phyloP scores from a whole-genome alignment of 2,797 vertebrate species.

The Anas flavirostris region DNA sequence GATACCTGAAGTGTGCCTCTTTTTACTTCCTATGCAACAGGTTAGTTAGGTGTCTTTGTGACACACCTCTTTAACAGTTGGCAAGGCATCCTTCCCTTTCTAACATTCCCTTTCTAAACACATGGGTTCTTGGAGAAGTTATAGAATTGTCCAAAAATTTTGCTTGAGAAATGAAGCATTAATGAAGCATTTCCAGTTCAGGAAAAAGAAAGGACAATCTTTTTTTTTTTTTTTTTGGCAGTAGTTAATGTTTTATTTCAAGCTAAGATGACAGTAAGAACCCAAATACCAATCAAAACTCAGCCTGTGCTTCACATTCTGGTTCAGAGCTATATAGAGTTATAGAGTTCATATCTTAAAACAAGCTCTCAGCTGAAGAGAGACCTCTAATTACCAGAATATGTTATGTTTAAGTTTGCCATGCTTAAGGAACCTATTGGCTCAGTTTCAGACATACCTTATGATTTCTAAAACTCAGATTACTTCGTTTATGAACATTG shows the following conservation, averaged over 20 bases:
- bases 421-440: background rate
- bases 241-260: background rate
- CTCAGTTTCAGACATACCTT: background rate
- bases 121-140: background rate
- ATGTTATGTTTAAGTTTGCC: background rate
- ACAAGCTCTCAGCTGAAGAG: background rate
- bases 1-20: background rate
- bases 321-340: background rate
- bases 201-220: background rate
- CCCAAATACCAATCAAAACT: background rate
- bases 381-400: background rate
- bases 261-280: background rate
- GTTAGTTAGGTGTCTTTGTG: background rate
- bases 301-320: background rate
- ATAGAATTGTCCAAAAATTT: background rate
- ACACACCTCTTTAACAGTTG: background rate
- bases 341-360: background rate
- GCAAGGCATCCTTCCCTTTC: background rate
- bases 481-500: background rate
- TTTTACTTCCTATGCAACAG: background rate
- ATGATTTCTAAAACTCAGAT: background rate
- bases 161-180: background rate
- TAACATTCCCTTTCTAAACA: background rate
- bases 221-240: fast-evolving
- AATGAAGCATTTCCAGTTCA: background rate